Evolutionary conservation across 2,113 vertebrate genomes (phyloP).

Genomic region (Taxidea taxus): DNA sequence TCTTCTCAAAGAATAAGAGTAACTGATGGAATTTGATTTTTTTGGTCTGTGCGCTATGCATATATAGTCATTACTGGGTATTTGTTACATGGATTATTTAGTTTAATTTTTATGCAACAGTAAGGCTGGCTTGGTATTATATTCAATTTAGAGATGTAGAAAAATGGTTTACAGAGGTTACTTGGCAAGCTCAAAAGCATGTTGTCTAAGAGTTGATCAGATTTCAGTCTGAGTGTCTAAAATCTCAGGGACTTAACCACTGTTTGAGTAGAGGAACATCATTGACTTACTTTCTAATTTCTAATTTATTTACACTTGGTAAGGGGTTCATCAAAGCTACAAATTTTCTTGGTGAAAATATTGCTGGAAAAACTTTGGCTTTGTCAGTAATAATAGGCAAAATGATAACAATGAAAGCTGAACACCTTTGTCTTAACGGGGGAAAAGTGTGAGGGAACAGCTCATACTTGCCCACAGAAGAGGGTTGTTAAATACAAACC

Average conservation of each 20-base stretch:
- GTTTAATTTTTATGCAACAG: background rate
- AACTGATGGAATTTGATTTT: background rate
- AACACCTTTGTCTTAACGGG: background rate
- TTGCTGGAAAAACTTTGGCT: background rate
- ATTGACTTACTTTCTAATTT: conserved; percentile 5
- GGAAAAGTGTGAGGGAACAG: background rate
- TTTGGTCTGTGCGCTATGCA: background rate
- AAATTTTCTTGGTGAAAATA: background rate
- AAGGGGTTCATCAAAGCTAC: background rate
- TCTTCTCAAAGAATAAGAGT: conserved; percentile 11
- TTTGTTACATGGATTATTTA: background rate
- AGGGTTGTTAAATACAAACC: background rate
- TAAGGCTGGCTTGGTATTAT: background rate
- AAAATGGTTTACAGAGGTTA: background rate
- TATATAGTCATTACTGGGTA: background rate
- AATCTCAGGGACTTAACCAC: background rate
- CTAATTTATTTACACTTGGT: background rate
- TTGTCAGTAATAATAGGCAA: background rate
- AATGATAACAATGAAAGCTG: background rate
- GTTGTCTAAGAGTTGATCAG: background rate
- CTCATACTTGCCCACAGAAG: fast-evolving
- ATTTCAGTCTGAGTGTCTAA: conserved; percentile 18
- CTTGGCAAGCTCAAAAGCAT: background rate
- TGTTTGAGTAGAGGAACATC: background rate
- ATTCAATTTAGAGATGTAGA: background rate